Base-by-base conservation (phyloP, 2,797 vertebrate species). In the Sebastes iracundus region DNA sequence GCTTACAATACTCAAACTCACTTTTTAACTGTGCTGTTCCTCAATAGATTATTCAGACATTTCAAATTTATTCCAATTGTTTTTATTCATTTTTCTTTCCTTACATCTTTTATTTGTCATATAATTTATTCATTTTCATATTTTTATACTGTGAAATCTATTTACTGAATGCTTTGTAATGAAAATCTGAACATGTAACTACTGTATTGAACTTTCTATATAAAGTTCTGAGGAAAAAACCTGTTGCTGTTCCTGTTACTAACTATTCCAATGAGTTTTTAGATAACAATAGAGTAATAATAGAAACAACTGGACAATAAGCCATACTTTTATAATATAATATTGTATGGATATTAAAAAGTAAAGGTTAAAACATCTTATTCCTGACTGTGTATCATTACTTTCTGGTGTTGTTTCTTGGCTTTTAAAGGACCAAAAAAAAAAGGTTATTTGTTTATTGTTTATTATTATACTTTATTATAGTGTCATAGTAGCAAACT, bases 401-500 rank as follows among this genome's bases (percentile, higher is more conserved):
- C 42, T 63, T 52, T 33, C 4, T 32, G 12, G 0, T 18, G 32
- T 30, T 4, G 0, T 35, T n/a, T n/a, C 5, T 52, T 68, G 0
- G 5, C 16, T 11, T 52, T 76, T 20, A 27, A 52, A 13, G 2
- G 23, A 5, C 28, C 35, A 20, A 20, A 32, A 38, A 18, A 0
- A 14, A 38, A 38, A 38, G 12, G 0, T 14, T 38, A 38, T 38
- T 38, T 38, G 35, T 38, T 38, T 14, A 38, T 38, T 6, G 0
- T 38, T 38, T 14, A 38, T 38, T 38, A 38, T 38, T 38, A 38
- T 38, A 6, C 35, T 27, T 11, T 32, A n/a, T 61, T 61, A 20
- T 18, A 63, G 3, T 64, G 0, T 65, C 35, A 46, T 20, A 22
- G 1, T 9, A 9, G 3, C 4, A n/a, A 38, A 70, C 93, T 88